These are phyloP conservation scores for Muscicapa comitata DNA, from an alignment of 2,797 vertebrate genomes.

Conservation along the genomic window DNA sequence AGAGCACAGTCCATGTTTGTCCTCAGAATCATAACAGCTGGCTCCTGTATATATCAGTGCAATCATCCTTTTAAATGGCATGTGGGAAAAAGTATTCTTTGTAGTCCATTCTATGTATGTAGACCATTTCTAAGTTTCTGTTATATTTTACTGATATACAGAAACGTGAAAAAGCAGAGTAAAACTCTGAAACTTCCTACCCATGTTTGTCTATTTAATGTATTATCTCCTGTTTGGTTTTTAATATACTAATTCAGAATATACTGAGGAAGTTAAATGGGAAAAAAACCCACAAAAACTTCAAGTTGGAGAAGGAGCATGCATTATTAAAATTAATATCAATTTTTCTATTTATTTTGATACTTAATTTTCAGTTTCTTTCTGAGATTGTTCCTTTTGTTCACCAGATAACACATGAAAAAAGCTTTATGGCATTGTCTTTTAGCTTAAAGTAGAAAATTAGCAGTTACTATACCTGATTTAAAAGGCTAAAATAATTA, in stretches of 20 bases:
- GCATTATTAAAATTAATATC: neutral
- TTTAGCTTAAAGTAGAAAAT: neutral
- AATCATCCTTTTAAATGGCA: neutral
- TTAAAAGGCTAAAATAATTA: neutral
- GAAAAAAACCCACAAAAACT: neutral
- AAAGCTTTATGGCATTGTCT: neutral
- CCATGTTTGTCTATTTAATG: rapidly evolving
- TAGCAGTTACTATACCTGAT: neutral
- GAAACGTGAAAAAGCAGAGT: neutral
- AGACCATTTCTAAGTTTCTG: neutral
- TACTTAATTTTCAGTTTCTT: neutral
- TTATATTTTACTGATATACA: neutral
- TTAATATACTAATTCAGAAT: neutral
- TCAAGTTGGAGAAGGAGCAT: neutral
- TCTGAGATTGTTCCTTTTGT: neutral
- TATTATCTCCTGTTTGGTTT: neutral
- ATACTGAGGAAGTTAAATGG: neutral
- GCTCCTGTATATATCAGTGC: neutral
- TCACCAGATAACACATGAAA: neutral
- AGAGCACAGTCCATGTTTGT: neutral
- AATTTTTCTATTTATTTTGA: neutral
- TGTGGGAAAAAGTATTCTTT: neutral
- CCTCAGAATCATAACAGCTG: neutral
- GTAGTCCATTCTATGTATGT: too few relatives aligned
- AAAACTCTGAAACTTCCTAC: neutral